These are phyloP conservation scores for Ictalurus punctatus DNA, from an alignment of 2,113 vertebrate species.

Conservation along the genomic window DNA sequence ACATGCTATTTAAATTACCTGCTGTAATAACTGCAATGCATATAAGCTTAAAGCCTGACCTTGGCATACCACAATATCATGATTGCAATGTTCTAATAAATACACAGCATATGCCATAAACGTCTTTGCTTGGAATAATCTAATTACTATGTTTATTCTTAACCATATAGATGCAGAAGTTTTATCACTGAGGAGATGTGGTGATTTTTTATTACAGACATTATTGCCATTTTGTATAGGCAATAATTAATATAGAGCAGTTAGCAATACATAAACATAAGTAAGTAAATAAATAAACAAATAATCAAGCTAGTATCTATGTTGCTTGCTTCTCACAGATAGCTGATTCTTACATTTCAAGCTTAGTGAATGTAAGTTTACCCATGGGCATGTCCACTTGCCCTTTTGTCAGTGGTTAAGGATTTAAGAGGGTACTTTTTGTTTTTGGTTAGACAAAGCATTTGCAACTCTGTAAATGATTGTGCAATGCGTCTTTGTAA, in stretches of 20 bases:
- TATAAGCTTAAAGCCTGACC: no score
- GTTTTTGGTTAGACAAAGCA: neutral
- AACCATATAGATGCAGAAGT: neutral
- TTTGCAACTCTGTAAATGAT: neutral
- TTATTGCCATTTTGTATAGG: neutral
- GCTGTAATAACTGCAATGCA: no score
- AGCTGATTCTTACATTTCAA: neutral
- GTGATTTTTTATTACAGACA: neutral
- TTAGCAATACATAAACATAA: neutral
- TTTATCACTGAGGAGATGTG: neutral
- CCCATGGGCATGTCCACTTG: neutral
- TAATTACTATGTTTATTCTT: neutral
- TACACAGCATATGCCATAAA: neutral
- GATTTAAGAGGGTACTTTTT: neutral
- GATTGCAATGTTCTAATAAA: neutral
- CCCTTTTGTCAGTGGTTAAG: neutral
- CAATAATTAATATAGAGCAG: neutral
- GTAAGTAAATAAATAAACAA: neutral
- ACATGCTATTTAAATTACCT: neutral
- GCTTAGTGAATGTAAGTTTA: neutral
- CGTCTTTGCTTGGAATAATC: neutral
- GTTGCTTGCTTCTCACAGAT: neutral
- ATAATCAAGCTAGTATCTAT: neutral
- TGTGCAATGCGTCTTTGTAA: neutral
- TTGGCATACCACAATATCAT: neutral